Base-by-base conservation (phyloP, 2,113 vertebrate genomes). In the Falcunculus frontatus region DNA sequence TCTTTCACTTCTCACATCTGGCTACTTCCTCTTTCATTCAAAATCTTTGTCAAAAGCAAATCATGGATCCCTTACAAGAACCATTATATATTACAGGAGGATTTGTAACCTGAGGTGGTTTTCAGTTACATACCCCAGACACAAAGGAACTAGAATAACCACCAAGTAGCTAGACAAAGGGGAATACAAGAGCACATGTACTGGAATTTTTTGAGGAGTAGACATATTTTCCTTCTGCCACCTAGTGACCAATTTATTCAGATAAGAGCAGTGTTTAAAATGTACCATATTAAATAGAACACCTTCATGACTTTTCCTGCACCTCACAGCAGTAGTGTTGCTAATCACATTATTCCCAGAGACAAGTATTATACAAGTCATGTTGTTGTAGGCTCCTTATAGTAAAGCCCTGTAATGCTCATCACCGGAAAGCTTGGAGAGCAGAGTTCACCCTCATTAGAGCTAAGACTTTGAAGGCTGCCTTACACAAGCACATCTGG, bases 211-310 rank as follows among this genome's bases (percentile, higher is more conserved):
- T 73, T 92, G 73, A 94, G 92, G 57, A 86, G 72, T 2, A 87
- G 93, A 55, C 30, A 32, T 92, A 97, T 89, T 97, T 97, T 94
- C 88, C 69, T 96, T 89, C 96, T 97, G 96, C 96, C 97, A 97
- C 83, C 97, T 97, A 97, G 96, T 93, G 95, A 97, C 90, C 85
- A 84, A 56, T 55, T 70, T 83, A 83, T 80, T 93, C 64, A 62
- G 72, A 49, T 67, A 84, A 90, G 46, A 85, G 39, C 16, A 46
- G 41, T 1, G 2, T 91, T 82, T 89, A 59, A 93, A 82, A 93
- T 44, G 35, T 41, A 50, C 49, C 37, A 18, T 30, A 74, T 76
- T 80, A 95, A 77, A 80, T 39, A 46, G 72, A 93, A 87, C 74
- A 80, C 72, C 92, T 84, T 79, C 65, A 30, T 33, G 39, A 84